Conservation (phyloP, 2,113 vertebrate species). For the Siphamia tubifer region DNA sequence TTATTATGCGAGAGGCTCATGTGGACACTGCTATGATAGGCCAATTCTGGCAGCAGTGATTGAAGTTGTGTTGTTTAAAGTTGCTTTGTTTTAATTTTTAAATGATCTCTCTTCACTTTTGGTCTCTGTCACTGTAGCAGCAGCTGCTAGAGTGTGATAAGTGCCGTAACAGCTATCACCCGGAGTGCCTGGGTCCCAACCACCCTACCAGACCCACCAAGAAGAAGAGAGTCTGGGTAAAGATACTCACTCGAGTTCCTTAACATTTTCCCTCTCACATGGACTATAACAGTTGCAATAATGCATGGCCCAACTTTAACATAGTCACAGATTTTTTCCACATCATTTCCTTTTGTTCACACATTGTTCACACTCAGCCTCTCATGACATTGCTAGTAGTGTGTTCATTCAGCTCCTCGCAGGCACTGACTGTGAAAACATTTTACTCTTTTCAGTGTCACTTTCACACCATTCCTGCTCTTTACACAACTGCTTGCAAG, state of each 20-base stretch:
- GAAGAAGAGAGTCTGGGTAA: constrained; percentile 98
- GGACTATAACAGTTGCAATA: neutral
- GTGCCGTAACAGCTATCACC: constrained; percentile 99
- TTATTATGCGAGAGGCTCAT: too few species aligned
- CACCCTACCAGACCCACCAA: constrained; percentile 97
- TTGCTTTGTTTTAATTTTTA: neutral
- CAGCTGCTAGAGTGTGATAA: constrained; percentile 97
- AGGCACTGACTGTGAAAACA: neutral
- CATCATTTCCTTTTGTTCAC: constrained; percentile 5
- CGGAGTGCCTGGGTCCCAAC: constrained; percentile 99
- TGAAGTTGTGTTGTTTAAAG: neutral
- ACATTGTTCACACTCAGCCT: neutral
- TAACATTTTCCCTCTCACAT: neutral
- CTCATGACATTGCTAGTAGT: neutral
- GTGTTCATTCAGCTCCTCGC: neutral
- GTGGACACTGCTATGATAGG: neutral
- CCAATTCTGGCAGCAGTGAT: neutral
- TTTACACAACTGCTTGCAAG: neutral
- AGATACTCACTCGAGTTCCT: constrained; percentile 4
- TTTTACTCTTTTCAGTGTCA: neutral
- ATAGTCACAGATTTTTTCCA: constrained; percentile 1
- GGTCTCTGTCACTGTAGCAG: constrained; percentile 61
- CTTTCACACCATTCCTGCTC: constrained; percentile 7
- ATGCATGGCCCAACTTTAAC: constrained; percentile 4
- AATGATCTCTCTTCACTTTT: constrained; percentile 8